Evolutionary conservation across 2,888 invertebrate species (phyloP), one percentile per base, ranked within the genome.

Genomic region (Drosophila ochracea): DNA sequence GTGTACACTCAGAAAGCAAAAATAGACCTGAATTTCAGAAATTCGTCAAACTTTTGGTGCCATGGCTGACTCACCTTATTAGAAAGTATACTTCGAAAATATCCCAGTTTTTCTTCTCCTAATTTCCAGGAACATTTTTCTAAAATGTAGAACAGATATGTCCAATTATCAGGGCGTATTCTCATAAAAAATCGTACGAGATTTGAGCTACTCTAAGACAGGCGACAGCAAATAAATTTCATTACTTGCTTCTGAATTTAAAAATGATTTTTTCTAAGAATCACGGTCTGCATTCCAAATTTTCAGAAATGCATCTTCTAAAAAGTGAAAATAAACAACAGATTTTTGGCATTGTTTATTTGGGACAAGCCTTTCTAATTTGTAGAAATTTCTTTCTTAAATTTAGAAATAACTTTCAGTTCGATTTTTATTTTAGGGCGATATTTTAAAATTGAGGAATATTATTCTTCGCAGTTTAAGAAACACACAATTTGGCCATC

Each of bases 61-160:
- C 13, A 41, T 4, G 41, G n/a, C 10, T 41, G n/a, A n/a, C 10
- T n/a, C 10, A 4, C 1, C 4, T 16, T 25, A 2, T 9, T 4
- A 47, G 4, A 47, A 47, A 47, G 21, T 16, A 25, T 21, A 16
- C 13, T 21, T 43, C 5, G 4, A 5, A 43, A 43, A 25, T 16
- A 13, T 4, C 16, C 1, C 0, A 4, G 19, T 7, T 11, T 21
- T 5, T 11, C 5, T 2, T 0, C 5, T 21, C 2, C 2, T 43
- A 5, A 43, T 21, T 11, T 21, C 5, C 11, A 1, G 5, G 43
- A 43, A 21, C 2, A 3, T 1, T 43, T 21, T 5, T 21, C 21
- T 43, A 6, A 43, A 21, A 21, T 21, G 0, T 21, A 13, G 21
- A 21, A 21, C 21, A 43, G 43, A 21, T 21, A 21, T 13, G 0